Evolutionary conservation across 2,888 invertebrate species (phyloP), one percentile per base, ranked within the genome.

Genomic region (Hyposoter didymator): DNA sequence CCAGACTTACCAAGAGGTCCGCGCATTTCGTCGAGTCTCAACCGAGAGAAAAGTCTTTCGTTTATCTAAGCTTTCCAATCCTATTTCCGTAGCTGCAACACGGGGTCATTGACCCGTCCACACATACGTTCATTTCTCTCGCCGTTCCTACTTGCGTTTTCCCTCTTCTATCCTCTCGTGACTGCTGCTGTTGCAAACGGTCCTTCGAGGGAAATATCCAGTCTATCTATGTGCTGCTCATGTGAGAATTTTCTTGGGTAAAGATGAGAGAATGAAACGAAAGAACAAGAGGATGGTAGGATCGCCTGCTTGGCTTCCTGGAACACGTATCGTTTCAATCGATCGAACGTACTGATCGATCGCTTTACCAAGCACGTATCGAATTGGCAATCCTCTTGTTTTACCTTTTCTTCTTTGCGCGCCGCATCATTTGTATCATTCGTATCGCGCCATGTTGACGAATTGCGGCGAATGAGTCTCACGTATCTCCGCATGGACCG

Each of bases 51-150:
- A 91, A 92, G 90, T 92, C 35, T 35, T 90, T 89, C 90, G 91
- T 92, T 92, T 92, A 92, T 90, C 92, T 92, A 91, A 92, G 92
- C 89, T 91, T 92, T 91, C 92, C 89, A 85, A 91, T 89, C 91
- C 92, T 92, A 93, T 93, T 93, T 92, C 90, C 90, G 92, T 92
- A 59, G 67, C 76, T 86, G 86, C 84, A 69, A 70, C 73, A 86
- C 69, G 89, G 88, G 91, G 92, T 92, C 92, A 89, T 66, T 87
- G 92, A 92, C 91, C 91, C 75, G 66, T 69, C 66, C 67, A 28
- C 75, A 55, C 69, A 28, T 79, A 55, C 83, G 67, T 84, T 72
- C 80, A 59, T 79, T 69, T 85, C 74, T 78, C 62, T 73, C 72
- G 70, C 74, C 87, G 79, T 67, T 79, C 55, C 64, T 69, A 39